Conservation (phyloP, 2,888 invertebrate genomes). For the Parnassius smintheus region DNA sequence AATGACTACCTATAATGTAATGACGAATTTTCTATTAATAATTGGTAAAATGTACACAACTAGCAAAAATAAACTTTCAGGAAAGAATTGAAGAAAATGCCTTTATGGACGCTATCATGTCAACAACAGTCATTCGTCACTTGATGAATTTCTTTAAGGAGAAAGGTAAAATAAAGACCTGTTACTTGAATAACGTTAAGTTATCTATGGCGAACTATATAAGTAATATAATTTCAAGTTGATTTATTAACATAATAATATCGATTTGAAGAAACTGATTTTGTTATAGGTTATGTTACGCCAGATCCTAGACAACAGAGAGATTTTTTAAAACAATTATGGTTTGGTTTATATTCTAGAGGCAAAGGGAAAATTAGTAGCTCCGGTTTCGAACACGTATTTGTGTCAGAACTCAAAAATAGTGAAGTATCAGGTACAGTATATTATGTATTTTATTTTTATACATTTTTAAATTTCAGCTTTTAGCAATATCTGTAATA, state of each 20-base stretch:
- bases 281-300: constrained; percentile 77
- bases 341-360: constrained; percentile 92
- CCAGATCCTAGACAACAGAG: constrained; percentile 86
- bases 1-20: too few species aligned
- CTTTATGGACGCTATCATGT: constrained; percentile 88
- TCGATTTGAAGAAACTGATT: too few species aligned
- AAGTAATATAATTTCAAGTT: too few species aligned
- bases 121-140: constrained; percentile 87
- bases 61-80: constrained; percentile 39
- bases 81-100: constrained; percentile 89
- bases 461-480: too few species aligned
- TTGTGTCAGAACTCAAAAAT: constrained; percentile 92
- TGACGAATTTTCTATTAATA: too few species aligned
- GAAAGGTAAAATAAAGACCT: constrained; percentile 62
- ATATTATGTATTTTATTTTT: not conserved
- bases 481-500: too few species aligned
- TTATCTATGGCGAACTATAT: too few species aligned
- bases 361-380: constrained; percentile 90
- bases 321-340: constrained; percentile 86
- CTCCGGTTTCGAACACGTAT: constrained; percentile 96
- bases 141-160: constrained; percentile 85
- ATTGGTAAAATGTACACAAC: too few species aligned
- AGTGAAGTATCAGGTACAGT: constrained; percentile 83
- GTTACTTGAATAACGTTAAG: too few species aligned
- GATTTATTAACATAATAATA: too few species aligned